Evolutionary conservation across 2,888 invertebrate species (phyloP).

Genomic region (Erebia palarica): DNA sequence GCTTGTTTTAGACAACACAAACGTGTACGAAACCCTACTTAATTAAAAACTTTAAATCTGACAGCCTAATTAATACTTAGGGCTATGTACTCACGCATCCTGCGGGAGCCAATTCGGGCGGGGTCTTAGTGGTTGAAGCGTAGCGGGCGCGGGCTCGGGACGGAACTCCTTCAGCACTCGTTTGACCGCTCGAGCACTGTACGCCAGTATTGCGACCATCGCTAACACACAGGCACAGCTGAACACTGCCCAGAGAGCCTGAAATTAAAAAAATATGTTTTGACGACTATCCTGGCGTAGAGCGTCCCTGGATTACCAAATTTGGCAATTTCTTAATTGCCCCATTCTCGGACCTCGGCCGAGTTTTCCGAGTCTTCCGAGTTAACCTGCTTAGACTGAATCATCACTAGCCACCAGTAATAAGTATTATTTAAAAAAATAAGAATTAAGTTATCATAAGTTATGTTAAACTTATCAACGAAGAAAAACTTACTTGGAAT

Average conservation of each 20-base stretch:
- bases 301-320: too few relatives aligned
- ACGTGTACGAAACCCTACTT: neutral
- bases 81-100: constrained; percentile 59
- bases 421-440: too few relatives aligned
- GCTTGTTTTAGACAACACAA: neutral
- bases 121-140: constrained; percentile 57
- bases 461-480: neutral
- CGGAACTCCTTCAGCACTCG: constrained; percentile 61
- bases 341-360: too few relatives aligned
- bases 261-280: constrained; percentile 6
- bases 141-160: constrained; percentile 58
- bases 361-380: too few relatives aligned
- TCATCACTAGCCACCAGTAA: too few relatives aligned
- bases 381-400: too few relatives aligned
- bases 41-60: constrained; percentile 6
- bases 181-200: constrained; percentile 61
- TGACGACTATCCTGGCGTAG: too few relatives aligned
- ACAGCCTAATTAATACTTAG: constrained; percentile 12
- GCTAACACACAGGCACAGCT: constrained; percentile 59
- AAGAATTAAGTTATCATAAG: too few relatives aligned
- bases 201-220: constrained; percentile 54
- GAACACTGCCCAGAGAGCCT: constrained; percentile 63
- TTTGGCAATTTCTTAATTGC: too few relatives aligned
- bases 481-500: constrained; percentile 13
- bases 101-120: constrained; percentile 67